Percentiles rank a stretch among this genome's conserved stretches.
Conservation (phyloP, 37 sponge, comb jelly and placozoan genomes). For the Spongia lamella region DNA sequence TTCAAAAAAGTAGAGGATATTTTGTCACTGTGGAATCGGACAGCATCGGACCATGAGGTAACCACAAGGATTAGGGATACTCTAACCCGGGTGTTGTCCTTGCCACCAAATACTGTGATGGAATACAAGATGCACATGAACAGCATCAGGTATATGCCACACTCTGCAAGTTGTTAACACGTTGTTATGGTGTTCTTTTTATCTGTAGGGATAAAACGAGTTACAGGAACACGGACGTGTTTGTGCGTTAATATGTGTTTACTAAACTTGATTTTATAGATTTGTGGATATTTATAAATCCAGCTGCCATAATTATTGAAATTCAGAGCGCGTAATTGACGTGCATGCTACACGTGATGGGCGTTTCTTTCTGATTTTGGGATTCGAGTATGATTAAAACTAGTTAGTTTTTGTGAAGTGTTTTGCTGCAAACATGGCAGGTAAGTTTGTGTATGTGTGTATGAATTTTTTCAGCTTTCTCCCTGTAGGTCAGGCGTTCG, state of each 20-base stretch:
- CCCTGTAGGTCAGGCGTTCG: slow-evolving; percentile 80
- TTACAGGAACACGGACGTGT: slow-evolving; percentile 84
- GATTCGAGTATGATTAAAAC: too few relatives aligned
- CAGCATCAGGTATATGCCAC: slow-evolving; percentile 84
- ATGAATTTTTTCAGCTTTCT: background rate
- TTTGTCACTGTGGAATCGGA: slow-evolving; percentile 91
- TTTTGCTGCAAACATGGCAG: too few relatives aligned
- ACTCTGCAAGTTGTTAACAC: too few relatives aligned
- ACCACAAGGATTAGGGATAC: slow-evolving; percentile 87
- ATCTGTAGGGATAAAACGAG: slow-evolving; percentile 79
- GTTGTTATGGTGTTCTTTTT: background rate
- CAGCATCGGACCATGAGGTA: slow-evolving; percentile 65
- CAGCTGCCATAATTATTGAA: too few relatives aligned
- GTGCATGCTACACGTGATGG: too few relatives aligned
- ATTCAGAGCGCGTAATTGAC: too few relatives aligned
- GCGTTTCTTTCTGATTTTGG: background rate
- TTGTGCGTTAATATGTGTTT: slow-evolving; percentile 48
- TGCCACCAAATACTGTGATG: slow-evolving; percentile 80
- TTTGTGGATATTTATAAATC: too few relatives aligned
- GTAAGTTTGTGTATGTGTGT: too few relatives aligned
- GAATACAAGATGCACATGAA: slow-evolving; percentile 90
- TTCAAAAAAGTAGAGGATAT: too few relatives aligned
- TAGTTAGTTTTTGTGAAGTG: too few relatives aligned
- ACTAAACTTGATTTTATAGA: too few relatives aligned
- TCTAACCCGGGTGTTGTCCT: slow-evolving; percentile 74